Conservation (phyloP, 2,888 invertebrate genomes). For the Galerucella pusilla region DNA sequence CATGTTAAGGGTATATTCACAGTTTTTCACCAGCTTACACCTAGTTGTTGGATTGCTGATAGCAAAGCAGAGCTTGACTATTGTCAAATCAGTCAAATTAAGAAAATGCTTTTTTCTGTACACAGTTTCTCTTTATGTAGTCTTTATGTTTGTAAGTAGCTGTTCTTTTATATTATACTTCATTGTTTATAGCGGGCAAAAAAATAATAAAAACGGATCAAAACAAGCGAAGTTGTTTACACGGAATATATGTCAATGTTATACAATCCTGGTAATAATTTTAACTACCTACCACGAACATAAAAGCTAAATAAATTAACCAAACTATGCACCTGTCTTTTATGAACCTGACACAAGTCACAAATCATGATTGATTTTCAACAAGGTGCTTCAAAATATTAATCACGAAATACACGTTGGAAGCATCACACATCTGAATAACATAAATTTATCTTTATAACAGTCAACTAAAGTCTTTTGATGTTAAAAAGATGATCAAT, state of each 20-base stretch:
- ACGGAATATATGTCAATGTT: neutral
- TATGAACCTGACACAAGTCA: slow-evolving; percentile 21
- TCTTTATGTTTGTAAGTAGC: no score
- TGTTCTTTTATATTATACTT: no score
- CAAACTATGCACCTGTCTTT: slow-evolving; percentile 16
- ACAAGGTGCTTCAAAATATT: slow-evolving; percentile 21
- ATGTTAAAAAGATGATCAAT: slow-evolving; percentile 16
- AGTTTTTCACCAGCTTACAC: no score
- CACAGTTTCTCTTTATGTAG: no score
- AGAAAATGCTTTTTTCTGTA: no score
- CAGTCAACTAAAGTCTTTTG: slow-evolving; percentile 14
- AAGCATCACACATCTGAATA: slow-evolving; percentile 13
- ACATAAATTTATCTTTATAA: slow-evolving; percentile 15
- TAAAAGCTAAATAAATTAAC: slow-evolving; percentile 1
- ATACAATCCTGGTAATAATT: neutral
- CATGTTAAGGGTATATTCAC: no score
- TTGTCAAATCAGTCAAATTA: no score
- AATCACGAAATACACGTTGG: neutral
- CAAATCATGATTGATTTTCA: slow-evolving; percentile 20
- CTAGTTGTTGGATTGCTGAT: no score
- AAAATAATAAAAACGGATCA: neutral
- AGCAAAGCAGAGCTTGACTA: no score
- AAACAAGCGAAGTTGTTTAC: neutral
- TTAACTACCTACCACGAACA: neutral
- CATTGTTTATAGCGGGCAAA: neutral